Percentiles rank a stretch among this genome's conserved stretches.
phyloP scores from a whole-genome alignment of 1,140 invertebrate genomes.

The Odontomachus brunneus region DNA sequence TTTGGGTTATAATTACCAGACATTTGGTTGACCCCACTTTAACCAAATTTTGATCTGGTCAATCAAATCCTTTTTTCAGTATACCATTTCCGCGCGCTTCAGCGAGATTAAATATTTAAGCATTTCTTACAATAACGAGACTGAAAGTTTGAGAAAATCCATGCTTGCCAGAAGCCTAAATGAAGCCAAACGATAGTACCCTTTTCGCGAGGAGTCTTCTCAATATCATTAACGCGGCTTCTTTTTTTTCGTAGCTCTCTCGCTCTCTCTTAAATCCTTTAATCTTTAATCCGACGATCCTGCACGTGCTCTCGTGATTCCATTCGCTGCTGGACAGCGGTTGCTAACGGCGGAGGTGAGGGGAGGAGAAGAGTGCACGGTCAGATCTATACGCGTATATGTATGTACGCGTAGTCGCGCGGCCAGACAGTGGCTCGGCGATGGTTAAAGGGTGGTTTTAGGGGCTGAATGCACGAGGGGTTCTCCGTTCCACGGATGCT shows the following conservation, averaged over 20 bases:
- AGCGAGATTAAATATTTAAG: no score
- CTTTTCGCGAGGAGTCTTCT: constrained; percentile 46
- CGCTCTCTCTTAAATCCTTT: constrained; percentile 61
- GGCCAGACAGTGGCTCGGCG: constrained; percentile 60
- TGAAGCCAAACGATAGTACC: constrained; percentile 51
- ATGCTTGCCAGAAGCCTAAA: constrained; percentile 20
- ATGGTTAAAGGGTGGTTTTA: constrained; percentile 71
- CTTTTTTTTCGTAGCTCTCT: constrained; percentile 29
- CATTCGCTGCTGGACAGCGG: constrained; percentile 40
- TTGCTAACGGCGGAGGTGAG: background rate
- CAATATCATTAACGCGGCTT: constrained; percentile 55
- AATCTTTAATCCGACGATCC: constrained; percentile 68
- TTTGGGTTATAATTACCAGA: no score
- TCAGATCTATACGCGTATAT: constrained; percentile 23
- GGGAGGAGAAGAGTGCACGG: no score
- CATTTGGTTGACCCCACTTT: no score
- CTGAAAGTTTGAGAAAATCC: background rate
- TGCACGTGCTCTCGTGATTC: constrained; percentile 64
- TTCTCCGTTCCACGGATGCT: constrained; percentile 70
- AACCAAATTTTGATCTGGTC: no score
- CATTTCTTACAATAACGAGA: no score
- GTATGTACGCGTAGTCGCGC: constrained; percentile 13
- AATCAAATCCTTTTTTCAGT: no score
- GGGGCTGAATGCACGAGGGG: constrained; percentile 72
- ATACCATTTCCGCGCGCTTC: no score